These are phyloP conservation scores for Aplocera efformata DNA, from an alignment of 2,888 invertebrate species.

Conservation along the genomic window DNA sequence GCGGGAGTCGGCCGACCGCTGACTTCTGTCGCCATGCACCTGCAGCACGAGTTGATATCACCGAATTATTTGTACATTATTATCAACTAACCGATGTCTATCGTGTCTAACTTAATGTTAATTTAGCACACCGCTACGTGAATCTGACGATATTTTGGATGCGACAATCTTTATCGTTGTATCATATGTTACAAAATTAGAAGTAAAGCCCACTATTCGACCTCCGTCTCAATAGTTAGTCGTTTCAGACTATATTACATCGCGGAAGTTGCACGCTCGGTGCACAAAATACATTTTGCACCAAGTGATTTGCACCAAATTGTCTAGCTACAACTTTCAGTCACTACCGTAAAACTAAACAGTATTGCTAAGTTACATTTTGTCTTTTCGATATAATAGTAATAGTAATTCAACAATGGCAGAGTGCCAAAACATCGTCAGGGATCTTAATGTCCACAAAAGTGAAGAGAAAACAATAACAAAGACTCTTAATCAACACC, in stretches of 20 bases:
- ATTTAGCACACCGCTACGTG: constrained; percentile 19
- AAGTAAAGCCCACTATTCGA: neutral
- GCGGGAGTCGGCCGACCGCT: constrained; percentile 9
- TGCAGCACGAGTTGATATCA: constrained; percentile 25
- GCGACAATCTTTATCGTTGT: constrained; percentile 10
- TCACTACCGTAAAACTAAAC: constrained; percentile 13
- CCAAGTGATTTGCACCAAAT: constrained; percentile 1
- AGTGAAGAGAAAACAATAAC: constrained; percentile 17
- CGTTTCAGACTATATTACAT: neutral
- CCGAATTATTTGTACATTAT: constrained; percentile 28
- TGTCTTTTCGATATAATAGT: constrained; percentile 9
- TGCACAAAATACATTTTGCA: neutral
- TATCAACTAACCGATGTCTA: constrained; percentile 26
- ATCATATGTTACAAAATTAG: neutral
- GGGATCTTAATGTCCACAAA: constrained; percentile 11
- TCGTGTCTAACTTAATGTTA: constrained; percentile 9
- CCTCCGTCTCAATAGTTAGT: neutral
- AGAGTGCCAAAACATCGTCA: constrained; percentile 18
- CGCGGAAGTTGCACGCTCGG: constrained; percentile 2
- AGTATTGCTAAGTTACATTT: constrained; percentile 15
- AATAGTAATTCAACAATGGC: constrained; percentile 8
- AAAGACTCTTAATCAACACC: constrained; percentile 18
- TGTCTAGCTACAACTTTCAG: neutral
- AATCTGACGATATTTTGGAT: constrained; percentile 23
- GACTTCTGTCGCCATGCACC: constrained; percentile 18